Evolutionary conservation across 2,888 invertebrate genomes (phyloP).

Genomic region (Eupithecia subfuscata): DNA sequence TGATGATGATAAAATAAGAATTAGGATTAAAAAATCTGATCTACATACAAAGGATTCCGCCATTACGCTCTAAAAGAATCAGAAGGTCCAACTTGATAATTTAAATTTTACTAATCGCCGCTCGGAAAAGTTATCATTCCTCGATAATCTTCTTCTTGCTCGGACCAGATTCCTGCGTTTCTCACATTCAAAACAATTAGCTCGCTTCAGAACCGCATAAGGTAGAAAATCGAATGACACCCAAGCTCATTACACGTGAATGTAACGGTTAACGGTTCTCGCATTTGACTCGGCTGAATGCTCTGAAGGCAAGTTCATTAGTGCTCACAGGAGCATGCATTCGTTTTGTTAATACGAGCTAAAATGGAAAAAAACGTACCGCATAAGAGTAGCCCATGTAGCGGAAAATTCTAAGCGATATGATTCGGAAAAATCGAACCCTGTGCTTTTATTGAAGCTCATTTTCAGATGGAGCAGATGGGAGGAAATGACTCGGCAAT

Average conservation of each 20-base stretch:
- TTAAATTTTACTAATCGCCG: conserved; percentile 35
- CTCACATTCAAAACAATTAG: conserved; percentile 31
- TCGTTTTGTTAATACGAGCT: conserved; percentile 56
- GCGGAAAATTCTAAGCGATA: conserved; percentile 52
- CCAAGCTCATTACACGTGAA: conserved; percentile 49
- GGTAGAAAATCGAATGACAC: conserved; percentile 48
- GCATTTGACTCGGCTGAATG: conserved; percentile 55
- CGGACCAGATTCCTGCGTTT: conserved; percentile 41
- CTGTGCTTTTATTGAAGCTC: conserved; percentile 41
- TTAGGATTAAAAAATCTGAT: background rate
- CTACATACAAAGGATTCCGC: background rate
- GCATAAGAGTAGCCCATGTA: conserved; percentile 25
- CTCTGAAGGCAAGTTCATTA: conserved; percentile 70
- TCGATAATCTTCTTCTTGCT: conserved; percentile 57
- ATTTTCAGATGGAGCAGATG: conserved; percentile 40
- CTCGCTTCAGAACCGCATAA: conserved; percentile 45
- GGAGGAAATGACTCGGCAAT: conserved; percentile 11
- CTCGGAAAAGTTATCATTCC: conserved; percentile 49
- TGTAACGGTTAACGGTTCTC: conserved; percentile 43
- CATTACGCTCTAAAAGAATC: background rate
- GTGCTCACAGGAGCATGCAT: conserved; percentile 61
- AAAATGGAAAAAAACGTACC: conserved; percentile 60
- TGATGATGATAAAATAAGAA: too few relatives aligned
- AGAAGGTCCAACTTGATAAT: background rate
- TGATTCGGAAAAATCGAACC: conserved; percentile 56